Conservation (phyloP, 2,797 vertebrate genomes). For the Bradypodion ventrale region DNA sequence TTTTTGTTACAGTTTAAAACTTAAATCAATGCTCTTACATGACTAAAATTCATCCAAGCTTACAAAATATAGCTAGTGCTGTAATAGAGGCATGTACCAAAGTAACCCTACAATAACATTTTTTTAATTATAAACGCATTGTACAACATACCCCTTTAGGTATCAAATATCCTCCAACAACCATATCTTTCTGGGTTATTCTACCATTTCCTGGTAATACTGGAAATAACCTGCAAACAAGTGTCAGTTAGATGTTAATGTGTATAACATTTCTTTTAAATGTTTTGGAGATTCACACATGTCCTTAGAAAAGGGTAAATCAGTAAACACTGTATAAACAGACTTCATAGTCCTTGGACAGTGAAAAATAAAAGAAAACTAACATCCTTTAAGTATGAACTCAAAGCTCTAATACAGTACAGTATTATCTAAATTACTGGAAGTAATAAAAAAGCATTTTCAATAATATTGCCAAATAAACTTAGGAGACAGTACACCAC, state of each 20-base stretch:
- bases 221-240: conserved; percentile 86
- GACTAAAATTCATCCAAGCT: not conserved
- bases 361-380: no score
- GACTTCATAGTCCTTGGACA: not conserved
- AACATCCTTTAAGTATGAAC: not conserved
- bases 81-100: not conserved
- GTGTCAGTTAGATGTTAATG: conserved; percentile 45
- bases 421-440: not conserved
- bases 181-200: conserved; percentile 89
- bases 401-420: not conserved
- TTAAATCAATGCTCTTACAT: conserved; percentile 5
- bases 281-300: not conserved
- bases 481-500: not conserved
- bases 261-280: conserved; percentile 4
- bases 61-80: not conserved
- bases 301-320: not conserved
- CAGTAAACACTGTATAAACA: not conserved
- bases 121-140: conserved; percentile 17
- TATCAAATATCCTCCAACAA: conserved; percentile 90
- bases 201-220: conserved; percentile 92
- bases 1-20: not conserved
- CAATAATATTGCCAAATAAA: not conserved
- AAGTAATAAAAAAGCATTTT: not conserved
- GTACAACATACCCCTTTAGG: conserved; percentile 87
- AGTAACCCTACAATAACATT: not conserved